These are phyloP conservation scores for Acleris sparsana DNA, from an alignment of 2,888 invertebrate genomes.

Conservation along the genomic window DNA sequence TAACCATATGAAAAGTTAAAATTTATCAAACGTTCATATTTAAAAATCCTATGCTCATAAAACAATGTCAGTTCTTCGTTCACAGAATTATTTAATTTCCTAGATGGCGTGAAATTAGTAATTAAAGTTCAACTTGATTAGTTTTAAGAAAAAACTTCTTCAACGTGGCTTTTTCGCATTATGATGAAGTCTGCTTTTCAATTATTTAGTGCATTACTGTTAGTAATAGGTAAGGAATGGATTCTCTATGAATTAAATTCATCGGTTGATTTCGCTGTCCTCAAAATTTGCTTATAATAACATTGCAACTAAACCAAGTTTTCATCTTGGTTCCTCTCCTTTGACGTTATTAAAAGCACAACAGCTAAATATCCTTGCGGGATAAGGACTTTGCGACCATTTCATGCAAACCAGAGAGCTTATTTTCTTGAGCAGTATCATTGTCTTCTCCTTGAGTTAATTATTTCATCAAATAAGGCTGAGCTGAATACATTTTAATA, in stretches of 20 bases:
- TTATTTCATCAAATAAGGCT: too few relatives aligned
- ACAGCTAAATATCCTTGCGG: too few relatives aligned
- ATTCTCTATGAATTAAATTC: not conserved
- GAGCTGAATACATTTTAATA: not conserved
- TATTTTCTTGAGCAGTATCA: too few relatives aligned
- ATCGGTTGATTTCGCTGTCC: too few relatives aligned
- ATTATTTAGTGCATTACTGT: slow-evolving; percentile 47
- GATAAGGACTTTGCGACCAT: too few relatives aligned
- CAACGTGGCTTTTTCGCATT: slow-evolving; percentile 39
- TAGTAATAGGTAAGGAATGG: slow-evolving; percentile 49
- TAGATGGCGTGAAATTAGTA: slow-evolving; percentile 45
- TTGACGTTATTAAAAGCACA: too few relatives aligned
- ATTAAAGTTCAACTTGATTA: slow-evolving; percentile 35
- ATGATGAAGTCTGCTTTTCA: slow-evolving; percentile 53
- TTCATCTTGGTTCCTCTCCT: too few relatives aligned
- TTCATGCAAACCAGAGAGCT: too few relatives aligned
- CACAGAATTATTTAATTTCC: slow-evolving; percentile 37
- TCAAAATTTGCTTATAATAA: too few relatives aligned
- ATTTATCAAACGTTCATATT: not conserved
- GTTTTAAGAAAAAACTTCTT: slow-evolving; percentile 39
- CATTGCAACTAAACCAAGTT: too few relatives aligned
- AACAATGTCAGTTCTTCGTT: not conserved
- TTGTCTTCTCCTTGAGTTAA: too few relatives aligned
- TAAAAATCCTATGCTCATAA: too few relatives aligned
- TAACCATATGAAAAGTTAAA: not conserved